Conservation (phyloP, 2,797 vertebrate species). For the Oophaga sylvatica region DNA sequence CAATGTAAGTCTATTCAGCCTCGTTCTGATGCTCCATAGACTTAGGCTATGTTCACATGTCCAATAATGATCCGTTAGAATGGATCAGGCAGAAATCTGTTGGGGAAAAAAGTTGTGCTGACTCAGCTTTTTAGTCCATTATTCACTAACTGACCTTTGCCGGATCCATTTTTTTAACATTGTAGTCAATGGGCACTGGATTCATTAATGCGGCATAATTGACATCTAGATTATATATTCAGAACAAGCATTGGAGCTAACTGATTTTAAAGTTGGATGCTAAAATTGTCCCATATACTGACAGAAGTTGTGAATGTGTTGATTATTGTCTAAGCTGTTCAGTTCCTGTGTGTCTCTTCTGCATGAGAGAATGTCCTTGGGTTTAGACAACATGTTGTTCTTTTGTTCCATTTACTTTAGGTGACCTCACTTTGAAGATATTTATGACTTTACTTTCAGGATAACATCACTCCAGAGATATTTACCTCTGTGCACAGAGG, state of each 20-base stretch:
- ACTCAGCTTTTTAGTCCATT: no score
- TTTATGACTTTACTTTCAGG: conserved; percentile 32
- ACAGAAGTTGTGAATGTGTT: not conserved
- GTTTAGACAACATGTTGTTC: not conserved
- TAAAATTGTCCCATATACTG: not conserved
- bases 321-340: not conserved
- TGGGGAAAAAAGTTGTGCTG: no score
- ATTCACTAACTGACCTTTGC: no score
- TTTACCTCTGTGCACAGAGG: not conserved
- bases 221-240: not conserved
- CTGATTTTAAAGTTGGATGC: not conserved
- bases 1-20: no score
- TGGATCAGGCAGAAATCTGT: no score
- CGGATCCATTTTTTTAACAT: no score
- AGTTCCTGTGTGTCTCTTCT: not conserved
- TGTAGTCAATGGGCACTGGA: no score
- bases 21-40: no score
- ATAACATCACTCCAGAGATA: conserved; percentile 32
- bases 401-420: conserved; percentile 28
- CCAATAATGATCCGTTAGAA: no score
- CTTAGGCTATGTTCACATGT: no score
- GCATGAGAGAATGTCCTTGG: conserved; percentile 16
- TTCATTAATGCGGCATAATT: not conserved
- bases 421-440: conserved; percentile 41
- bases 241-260: not conserved